Evolutionary conservation across 2,888 invertebrate genomes (phyloP).

Genomic region (Choristoneura rosaceana): DNA sequence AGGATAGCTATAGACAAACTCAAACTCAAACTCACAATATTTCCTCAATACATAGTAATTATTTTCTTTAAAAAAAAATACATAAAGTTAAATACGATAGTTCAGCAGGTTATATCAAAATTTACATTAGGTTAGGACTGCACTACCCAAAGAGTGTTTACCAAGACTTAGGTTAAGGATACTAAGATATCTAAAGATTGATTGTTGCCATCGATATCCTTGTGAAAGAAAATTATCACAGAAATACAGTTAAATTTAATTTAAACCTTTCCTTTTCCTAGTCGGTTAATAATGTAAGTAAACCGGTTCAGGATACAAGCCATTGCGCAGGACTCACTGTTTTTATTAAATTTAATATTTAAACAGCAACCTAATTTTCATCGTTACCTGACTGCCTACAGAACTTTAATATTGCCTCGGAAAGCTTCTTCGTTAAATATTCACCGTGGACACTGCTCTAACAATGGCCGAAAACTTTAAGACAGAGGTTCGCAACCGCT

Average conservation of each 20-base stretch:
- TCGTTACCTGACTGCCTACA: constrained; percentile 18
- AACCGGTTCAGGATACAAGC: not conserved
- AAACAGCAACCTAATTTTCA: constrained; percentile 19
- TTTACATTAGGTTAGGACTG: no score
- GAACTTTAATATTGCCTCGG: constrained; percentile 21
- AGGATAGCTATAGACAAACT: no score
- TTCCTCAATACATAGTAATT: no score
- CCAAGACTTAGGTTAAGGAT: no score
- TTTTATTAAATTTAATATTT: constrained; percentile 34
- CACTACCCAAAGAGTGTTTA: no score
- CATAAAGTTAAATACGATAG: no score
- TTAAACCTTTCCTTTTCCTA: not conserved
- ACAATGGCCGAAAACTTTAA: constrained; percentile 38
- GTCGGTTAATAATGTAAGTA: not conserved
- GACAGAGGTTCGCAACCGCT: not conserved
- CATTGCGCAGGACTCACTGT: not conserved
- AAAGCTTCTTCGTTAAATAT: constrained; percentile 35
- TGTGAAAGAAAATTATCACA: not conserved
- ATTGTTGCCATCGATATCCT: not conserved
- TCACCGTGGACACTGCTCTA: constrained; percentile 18
- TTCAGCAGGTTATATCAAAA: no score
- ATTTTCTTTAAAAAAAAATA: no score
- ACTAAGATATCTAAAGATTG: no score
- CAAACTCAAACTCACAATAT: no score
- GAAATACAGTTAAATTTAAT: not conserved